phyloP scores from a whole-genome alignment of 1,140 invertebrate genomes.

The Delia radicum region DNA sequence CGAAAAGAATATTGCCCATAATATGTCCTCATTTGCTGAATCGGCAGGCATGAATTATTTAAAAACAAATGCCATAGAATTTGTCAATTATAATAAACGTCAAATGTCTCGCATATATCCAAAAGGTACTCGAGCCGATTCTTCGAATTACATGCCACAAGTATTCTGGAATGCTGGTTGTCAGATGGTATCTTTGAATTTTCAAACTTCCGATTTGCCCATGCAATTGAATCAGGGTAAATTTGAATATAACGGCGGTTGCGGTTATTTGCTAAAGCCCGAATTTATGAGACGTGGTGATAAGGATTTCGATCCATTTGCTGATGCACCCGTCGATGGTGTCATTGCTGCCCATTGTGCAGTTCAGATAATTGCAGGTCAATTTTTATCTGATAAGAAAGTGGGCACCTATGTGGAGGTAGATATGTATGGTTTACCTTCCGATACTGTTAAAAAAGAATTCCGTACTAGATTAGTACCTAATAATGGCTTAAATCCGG shows the following conservation, averaged over 20 bases:
- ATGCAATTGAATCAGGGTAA: slow-evolving; percentile 99
- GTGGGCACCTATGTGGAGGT: slow-evolving; percentile 99
- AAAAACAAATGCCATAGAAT: slow-evolving; percentile 94
- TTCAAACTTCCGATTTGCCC: slow-evolving; percentile 97
- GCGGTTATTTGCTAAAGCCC: slow-evolving; percentile 95
- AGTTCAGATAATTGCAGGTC: slow-evolving; percentile 97
- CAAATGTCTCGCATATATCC: slow-evolving; percentile 99
- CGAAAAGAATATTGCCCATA: slow-evolving; percentile 92
- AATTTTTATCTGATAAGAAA: slow-evolving; percentile 99
- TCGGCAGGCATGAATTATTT: slow-evolving; percentile 92
- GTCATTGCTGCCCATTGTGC: slow-evolving; percentile 98
- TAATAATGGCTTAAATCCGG: slow-evolving; percentile 94
- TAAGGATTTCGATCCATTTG: slow-evolving; percentile 97
- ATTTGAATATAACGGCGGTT: slow-evolving; percentile 98
- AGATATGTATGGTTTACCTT: slow-evolving; percentile 99
- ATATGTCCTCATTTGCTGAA: slow-evolving; percentile 99
- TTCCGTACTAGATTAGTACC: slow-evolving; percentile 95
- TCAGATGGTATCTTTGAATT: slow-evolving; percentile 99
- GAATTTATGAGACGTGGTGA: slow-evolving; percentile 98
- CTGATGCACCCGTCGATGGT: slow-evolving; percentile 98
- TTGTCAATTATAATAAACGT: slow-evolving; percentile 99
- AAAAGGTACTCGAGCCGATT: slow-evolving; percentile 96
- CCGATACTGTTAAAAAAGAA: slow-evolving; percentile 98
- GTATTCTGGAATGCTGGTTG: slow-evolving; percentile 92
- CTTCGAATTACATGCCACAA: slow-evolving; percentile 99